phyloP scores from a whole-genome alignment of 2,113 vertebrate species.

The Lota lota region DNA sequence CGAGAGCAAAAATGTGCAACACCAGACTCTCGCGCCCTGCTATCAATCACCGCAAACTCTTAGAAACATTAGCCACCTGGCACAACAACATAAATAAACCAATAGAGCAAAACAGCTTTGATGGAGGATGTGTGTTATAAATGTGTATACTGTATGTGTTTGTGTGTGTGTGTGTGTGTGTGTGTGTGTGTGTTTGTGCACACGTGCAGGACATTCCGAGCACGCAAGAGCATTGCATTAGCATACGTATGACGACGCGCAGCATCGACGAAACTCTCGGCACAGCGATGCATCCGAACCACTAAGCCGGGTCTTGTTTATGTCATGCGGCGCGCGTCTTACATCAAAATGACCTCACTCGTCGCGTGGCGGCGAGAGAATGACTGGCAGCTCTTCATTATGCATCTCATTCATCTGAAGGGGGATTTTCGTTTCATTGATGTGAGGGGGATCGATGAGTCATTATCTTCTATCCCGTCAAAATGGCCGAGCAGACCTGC shows the following conservation, averaged over 20 bases:
- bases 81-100: not conserved
- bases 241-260: slow-evolving; percentile 15
- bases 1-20: too few relatives aligned
- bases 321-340: not conserved
- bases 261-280: slow-evolving; percentile 24
- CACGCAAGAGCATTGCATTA: slow-evolving; percentile 6
- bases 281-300: too few relatives aligned
- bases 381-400: slow-evolving; percentile 29
- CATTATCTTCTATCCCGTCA: slow-evolving; percentile 53
- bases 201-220: not conserved
- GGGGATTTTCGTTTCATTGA: slow-evolving; percentile 37
- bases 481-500: slow-evolving; percentile 18
- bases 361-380: too few relatives aligned
- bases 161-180: not conserved
- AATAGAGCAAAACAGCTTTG: too few relatives aligned
- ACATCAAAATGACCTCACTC: not conserved
- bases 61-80: not conserved
- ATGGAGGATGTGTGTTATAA: not conserved
- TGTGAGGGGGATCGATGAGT: slow-evolving; percentile 50
- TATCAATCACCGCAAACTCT: too few relatives aligned
- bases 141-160: not conserved
- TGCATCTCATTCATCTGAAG: slow-evolving; percentile 46
- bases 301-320: slow-evolving; percentile 32
- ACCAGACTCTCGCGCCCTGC: too few relatives aligned
- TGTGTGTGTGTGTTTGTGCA: slow-evolving; percentile 2